Conservation (phyloP, 1,140 invertebrate genomes). For the Arion vulgaris region DNA sequence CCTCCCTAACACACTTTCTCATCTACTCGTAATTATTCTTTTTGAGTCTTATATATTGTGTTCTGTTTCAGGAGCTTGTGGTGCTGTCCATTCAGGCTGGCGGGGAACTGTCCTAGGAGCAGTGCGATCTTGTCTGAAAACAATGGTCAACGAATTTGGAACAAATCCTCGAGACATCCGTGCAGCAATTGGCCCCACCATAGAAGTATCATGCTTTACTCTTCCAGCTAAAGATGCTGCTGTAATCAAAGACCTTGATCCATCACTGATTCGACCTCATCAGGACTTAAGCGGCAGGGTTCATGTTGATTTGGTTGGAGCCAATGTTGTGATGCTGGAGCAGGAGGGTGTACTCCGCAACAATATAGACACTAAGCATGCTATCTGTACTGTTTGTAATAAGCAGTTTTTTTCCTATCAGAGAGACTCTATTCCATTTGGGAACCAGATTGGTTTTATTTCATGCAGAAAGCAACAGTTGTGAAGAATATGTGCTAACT, state of each 20-base stretch:
- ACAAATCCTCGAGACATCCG: conserved; percentile 41
- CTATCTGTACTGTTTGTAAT: conserved; percentile 48
- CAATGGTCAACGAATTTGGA: conserved; percentile 46
- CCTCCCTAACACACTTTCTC: no score
- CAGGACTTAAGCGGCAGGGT: conserved; percentile 30
- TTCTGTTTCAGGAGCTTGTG: conserved; percentile 38
- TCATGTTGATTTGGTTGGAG: conserved; percentile 45
- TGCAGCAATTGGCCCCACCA: conserved; percentile 51
- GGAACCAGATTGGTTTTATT: conserved; percentile 57
- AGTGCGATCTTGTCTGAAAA: conserved; percentile 38
- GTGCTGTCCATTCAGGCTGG: conserved; percentile 56
- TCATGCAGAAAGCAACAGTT: conserved; percentile 11
- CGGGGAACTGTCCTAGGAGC: conserved; percentile 48
- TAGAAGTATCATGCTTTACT: conserved; percentile 45
- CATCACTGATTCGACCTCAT: conserved; percentile 6
- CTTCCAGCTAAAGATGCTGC: conserved; percentile 38
- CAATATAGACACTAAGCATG: conserved; percentile 46
- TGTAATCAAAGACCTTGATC: conserved; percentile 44
- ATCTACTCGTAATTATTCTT: no score
- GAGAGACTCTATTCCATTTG: conserved; percentile 53
- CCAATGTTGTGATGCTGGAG: conserved; percentile 48
- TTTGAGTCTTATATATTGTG: no score
- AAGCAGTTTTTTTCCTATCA: conserved; percentile 51
- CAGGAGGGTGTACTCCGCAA: conserved; percentile 43
- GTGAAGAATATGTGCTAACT: background rate